These are phyloP conservation scores for Anguilla pacifica DNA, from an alignment of 2,797 vertebrate genomes.

Conservation along the genomic window DNA sequence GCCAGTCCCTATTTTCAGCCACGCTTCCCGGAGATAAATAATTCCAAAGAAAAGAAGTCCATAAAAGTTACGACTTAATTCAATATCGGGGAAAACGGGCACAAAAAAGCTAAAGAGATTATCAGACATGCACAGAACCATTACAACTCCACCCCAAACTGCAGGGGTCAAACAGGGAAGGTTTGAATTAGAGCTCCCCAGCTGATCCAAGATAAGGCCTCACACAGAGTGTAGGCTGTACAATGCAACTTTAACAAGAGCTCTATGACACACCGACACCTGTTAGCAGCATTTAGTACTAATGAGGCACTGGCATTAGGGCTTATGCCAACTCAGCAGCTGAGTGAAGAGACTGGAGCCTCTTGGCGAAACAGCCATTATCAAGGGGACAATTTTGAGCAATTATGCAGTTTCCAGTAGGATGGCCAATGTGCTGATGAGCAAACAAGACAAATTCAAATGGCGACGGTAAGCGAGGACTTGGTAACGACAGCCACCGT, in stretches of 20 bases:
- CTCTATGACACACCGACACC: background rate
- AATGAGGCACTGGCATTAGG: background rate
- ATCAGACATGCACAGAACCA: background rate
- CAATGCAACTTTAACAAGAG: background rate
- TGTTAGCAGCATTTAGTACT: background rate
- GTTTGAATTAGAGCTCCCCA: background rate
- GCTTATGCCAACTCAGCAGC: background rate
- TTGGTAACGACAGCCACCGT: background rate
- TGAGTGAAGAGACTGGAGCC: background rate
- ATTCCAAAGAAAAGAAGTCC: conserved; percentile 5
- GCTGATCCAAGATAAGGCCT: background rate
- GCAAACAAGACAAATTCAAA: background rate
- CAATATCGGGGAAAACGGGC: background rate
- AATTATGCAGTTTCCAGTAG: background rate
- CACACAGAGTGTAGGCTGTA: background rate
- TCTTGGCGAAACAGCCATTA: background rate
- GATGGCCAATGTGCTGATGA: background rate
- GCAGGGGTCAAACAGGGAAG: background rate
- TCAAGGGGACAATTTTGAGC: background rate
- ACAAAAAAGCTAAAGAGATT: background rate
- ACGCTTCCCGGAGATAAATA: conserved; percentile 13
- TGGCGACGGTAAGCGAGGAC: background rate
- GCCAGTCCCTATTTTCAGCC: conserved; percentile 20
- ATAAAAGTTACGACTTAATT: conserved; percentile 14
- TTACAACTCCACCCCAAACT: background rate